phyloP scores from a whole-genome alignment of 2,797 vertebrate genomes.

The Eremophila alpestris region DNA sequence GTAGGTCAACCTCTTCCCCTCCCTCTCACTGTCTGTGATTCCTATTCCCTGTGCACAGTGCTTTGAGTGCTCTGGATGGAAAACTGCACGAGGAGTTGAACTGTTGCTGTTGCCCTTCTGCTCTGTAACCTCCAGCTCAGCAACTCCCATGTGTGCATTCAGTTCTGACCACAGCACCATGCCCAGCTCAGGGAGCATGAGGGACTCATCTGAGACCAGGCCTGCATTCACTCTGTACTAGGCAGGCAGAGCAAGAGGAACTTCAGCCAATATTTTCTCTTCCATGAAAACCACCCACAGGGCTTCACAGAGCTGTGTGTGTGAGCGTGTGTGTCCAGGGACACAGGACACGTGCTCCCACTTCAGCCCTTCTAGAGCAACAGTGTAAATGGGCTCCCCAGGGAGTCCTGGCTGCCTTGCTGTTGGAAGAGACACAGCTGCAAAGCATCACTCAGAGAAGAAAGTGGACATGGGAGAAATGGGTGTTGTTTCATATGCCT shows the following conservation, averaged over 20 bases:
- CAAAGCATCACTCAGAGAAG: not conserved
- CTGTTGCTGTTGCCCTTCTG: not conserved
- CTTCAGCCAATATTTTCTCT: not conserved
- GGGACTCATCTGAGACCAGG: rapidly evolving
- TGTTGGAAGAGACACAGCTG: constrained; percentile 42
- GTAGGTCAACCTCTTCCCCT: not conserved
- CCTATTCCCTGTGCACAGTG: not conserved
- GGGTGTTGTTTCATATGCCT: not conserved
- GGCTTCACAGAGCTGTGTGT: not conserved
- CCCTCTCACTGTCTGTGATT: not conserved
- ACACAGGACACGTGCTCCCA: constrained; percentile 7
- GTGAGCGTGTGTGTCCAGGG: not conserved
- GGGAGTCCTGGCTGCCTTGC: not conserved
- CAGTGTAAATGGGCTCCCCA: constrained; percentile 37
- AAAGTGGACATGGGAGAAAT: not conserved
- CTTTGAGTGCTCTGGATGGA: not conserved
- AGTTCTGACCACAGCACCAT: not conserved
- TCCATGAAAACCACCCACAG: constrained; percentile 31
- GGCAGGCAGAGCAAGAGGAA: not conserved
- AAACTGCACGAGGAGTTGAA: not conserved
- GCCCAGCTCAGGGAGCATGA: not conserved
- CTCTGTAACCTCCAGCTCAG: not conserved
- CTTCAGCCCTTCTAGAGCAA: constrained; percentile 36
- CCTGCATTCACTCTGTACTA: rapidly evolving
- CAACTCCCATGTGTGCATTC: rapidly evolving